phyloP scores from a whole-genome alignment of 1,140 invertebrate genomes.

The Whitmania pigra region DNA sequence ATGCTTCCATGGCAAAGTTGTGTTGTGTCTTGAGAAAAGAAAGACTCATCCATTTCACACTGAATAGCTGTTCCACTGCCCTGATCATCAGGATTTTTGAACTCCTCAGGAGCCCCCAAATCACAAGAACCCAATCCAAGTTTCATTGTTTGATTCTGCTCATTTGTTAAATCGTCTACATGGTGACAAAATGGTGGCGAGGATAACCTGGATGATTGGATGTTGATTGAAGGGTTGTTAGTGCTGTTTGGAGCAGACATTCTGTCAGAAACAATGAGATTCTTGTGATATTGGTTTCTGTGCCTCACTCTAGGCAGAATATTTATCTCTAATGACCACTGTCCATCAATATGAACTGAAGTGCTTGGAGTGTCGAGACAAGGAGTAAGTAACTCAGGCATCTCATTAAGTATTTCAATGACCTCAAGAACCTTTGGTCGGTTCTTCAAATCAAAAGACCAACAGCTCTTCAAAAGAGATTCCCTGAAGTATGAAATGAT shows the following conservation, averaged over 20 bases:
- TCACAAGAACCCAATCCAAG: neutral
- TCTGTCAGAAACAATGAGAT: neutral
- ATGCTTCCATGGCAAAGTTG: neutral
- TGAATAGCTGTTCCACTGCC: neutral
- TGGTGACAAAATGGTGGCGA: neutral
- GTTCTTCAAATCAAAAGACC: slow-evolving; percentile 55
- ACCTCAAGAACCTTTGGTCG: slow-evolving; percentile 63
- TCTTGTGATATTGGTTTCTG: slow-evolving; percentile 20
- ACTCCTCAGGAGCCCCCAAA: neutral
- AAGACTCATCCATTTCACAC: neutral
- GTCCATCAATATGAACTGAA: slow-evolving; percentile 54
- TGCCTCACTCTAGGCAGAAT: slow-evolving; percentile 25
- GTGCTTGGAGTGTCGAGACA: slow-evolving; percentile 63
- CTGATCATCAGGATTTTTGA: neutral
- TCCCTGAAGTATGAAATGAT: slow-evolving; percentile 45
- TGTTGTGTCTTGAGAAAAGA: neutral
- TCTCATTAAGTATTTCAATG: slow-evolving; percentile 62
- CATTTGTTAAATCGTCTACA: neutral
- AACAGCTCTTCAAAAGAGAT: slow-evolving; percentile 61
- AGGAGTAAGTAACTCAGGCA: slow-evolving; percentile 61
- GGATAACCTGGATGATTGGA: neutral
- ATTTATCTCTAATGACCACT: slow-evolving; percentile 46
- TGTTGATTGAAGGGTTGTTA: neutral
- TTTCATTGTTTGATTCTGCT: too few relatives aligned
- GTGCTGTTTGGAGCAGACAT: neutral